A percentile compares a stretch with the other conserved stretches of the same genome.
These are phyloP conservation scores for Nomia melanderi DNA, from an alignment of 1,140 invertebrate genomes.

Conservation along the genomic window DNA sequence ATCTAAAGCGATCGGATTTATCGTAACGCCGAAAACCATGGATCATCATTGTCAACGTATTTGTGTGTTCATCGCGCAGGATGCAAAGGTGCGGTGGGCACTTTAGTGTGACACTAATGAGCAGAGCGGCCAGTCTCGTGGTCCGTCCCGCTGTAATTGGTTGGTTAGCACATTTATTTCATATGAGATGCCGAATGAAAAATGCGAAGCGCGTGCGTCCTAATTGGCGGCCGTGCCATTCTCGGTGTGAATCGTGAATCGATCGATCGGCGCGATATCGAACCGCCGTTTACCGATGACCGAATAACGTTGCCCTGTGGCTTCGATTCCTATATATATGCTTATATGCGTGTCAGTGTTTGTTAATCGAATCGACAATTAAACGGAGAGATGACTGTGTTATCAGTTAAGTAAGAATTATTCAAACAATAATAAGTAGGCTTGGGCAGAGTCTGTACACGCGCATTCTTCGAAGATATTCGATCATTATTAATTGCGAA, in stretches of 20 bases:
- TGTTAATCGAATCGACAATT: not conserved
- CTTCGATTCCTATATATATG: too few species aligned
- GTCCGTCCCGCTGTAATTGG: constrained; percentile 61
- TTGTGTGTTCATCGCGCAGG: constrained; percentile 8
- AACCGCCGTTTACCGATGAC: constrained; percentile 54
- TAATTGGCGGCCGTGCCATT: constrained; percentile 58
- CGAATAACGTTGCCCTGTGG: constrained; percentile 57
- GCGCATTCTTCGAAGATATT: too few species aligned
- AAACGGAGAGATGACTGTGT: constrained; percentile 8
- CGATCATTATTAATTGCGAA: too few species aligned
- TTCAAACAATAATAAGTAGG: too few species aligned
- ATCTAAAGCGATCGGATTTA: constrained; percentile 18
- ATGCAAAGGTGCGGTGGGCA: constrained; percentile 54
- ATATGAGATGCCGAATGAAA: constrained; percentile 60
- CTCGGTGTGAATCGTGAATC: constrained; percentile 38
- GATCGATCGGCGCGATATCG: constrained; percentile 59
- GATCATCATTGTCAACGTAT: constrained; percentile 55
- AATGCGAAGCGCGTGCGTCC: constrained; percentile 65
- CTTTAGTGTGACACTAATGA: constrained; percentile 63
- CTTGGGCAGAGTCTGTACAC: too few species aligned
- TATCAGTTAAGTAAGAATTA: constrained; percentile 16
- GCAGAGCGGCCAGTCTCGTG: constrained; percentile 43
- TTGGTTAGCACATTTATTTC: constrained; percentile 67
- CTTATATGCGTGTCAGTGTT: not conserved
- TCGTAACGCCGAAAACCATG: constrained; percentile 10